Percentiles rank a stretch among this genome's conserved stretches.
phyloP scores from a whole-genome alignment of 2,797 vertebrate genomes.

The Melanogrammus aeglefinus region DNA sequence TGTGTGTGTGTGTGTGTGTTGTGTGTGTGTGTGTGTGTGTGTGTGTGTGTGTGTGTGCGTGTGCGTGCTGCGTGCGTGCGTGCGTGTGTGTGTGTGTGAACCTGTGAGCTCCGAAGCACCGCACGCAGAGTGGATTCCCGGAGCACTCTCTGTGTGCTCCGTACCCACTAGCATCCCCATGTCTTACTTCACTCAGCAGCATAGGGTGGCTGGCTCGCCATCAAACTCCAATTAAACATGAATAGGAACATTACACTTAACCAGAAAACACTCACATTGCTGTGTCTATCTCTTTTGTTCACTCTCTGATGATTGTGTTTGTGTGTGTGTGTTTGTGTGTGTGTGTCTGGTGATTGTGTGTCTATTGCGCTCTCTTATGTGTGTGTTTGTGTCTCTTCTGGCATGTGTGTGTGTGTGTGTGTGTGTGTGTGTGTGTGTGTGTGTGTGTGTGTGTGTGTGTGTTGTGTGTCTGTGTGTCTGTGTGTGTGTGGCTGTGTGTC shows the following conservation, averaged over 20 bases:
- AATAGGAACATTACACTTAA: neutral
- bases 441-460: no score
- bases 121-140: no score
- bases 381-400: no score
- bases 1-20: neutral
- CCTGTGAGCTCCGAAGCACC: no score
- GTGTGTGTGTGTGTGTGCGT: neutral
- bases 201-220: conserved; percentile 6
- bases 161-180: no score
- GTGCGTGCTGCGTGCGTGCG: no score
- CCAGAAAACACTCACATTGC: neutral
- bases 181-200: neutral
- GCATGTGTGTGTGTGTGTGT: neutral
- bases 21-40: neutral
- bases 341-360: no score
- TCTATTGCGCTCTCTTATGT: no score
- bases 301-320: neutral
- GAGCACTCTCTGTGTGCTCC: no score
- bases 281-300: conserved; percentile 4
- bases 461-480: no score
- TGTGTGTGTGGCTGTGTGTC: neutral
- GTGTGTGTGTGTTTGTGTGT: neutral
- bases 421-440: conserved; percentile 15
- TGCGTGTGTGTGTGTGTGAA: neutral
- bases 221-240: neutral